phyloP scores from a whole-genome alignment of 2,113 vertebrate genomes.

The Zapus hudsonius region DNA sequence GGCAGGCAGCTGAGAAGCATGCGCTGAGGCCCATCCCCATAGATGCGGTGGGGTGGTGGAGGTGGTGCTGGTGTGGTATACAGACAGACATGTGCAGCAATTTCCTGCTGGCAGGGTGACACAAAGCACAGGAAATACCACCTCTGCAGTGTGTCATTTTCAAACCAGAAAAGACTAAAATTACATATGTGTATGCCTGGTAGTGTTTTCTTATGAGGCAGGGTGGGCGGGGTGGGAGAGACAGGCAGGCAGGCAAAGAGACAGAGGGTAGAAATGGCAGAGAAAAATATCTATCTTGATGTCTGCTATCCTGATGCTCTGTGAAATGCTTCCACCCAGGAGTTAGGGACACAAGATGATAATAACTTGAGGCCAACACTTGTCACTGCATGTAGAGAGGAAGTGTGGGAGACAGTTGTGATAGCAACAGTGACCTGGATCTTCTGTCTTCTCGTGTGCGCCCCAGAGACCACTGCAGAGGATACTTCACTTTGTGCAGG shows the following conservation, averaged over 20 bases:
- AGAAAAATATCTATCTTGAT: neutral
- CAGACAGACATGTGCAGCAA: neutral
- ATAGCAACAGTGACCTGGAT: neutral
- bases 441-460: neutral
- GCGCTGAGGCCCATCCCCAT: neutral
- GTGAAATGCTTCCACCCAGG: neutral
- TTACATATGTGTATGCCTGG: neutral
- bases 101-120: conserved; percentile 65
- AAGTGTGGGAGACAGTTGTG: no score
- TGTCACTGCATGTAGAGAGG: neutral
- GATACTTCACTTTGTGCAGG: neutral
- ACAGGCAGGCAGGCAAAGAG: neutral
- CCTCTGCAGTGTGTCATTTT: conserved; percentile 63
- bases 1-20: conserved; percentile 43
- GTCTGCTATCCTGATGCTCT: neutral
- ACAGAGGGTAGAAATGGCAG: neutral
- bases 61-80: neutral
- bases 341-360: neutral
- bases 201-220: neutral
- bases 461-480: neutral
- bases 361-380: neutral
- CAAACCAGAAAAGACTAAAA: conserved; percentile 69
- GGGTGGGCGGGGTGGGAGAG: neutral
- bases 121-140: conserved; percentile 67
- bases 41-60: neutral